phyloP scores from a whole-genome alignment of 2,113 vertebrate species.

The Callopanchax toddi region DNA sequence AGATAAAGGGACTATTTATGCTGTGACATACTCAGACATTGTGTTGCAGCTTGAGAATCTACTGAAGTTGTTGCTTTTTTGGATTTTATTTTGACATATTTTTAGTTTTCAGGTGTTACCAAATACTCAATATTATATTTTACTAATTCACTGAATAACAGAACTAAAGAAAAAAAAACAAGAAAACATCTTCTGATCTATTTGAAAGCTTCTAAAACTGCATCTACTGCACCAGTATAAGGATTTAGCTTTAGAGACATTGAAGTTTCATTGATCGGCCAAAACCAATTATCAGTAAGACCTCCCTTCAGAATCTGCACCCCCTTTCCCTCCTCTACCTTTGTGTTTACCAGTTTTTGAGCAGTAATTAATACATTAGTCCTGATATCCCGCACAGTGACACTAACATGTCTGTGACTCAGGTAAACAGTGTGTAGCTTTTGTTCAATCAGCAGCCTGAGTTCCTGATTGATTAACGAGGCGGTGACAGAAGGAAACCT shows the following conservation, averaged over 20 bases:
- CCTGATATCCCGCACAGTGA: conserved; percentile 54
- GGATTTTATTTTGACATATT: not conserved
- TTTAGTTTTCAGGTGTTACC: not conserved
- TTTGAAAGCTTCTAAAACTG: not conserved
- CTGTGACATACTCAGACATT: not conserved
- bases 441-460: not conserved
- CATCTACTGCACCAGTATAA: too few species aligned
- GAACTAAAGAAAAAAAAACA: not conserved
- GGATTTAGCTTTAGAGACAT: conserved; percentile 3
- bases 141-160: too few species aligned
- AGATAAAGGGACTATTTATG: too few species aligned
- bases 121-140: too few species aligned
- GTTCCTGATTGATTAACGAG: conserved; percentile 29
- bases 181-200: not conserved
- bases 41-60: not conserved
- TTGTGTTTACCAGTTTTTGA: conserved; percentile 45
- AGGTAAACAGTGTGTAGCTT: conserved; percentile 46
- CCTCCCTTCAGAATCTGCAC: conserved; percentile 27
- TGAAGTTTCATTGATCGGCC: conserved; percentile 12
- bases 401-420: conserved; percentile 50
- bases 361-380: conserved; percentile 58
- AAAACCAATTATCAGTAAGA: conserved; percentile 14
- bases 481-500: conserved; percentile 32
- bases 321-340: conserved; percentile 9
- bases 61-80: not conserved